Evolutionary conservation across 2,113 vertebrate genomes (phyloP), one percentile per base, ranked within the genome.

Genomic region (Anser cygnoides): DNA sequence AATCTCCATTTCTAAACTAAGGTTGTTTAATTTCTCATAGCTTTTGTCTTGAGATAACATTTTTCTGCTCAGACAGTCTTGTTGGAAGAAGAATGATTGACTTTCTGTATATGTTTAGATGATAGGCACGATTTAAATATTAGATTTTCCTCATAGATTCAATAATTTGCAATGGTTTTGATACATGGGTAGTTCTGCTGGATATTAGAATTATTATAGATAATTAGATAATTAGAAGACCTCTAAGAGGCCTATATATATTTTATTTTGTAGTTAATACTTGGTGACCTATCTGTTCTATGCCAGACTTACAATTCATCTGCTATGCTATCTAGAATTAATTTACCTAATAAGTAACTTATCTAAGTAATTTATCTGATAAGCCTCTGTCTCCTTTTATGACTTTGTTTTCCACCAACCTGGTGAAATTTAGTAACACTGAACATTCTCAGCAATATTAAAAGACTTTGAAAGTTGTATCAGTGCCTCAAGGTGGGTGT

Each of bases 41-140:
- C 63, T 95, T 93, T 89, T 90, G 62, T n/a, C 80, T 88, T 18
- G 33, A 71, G 79, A 87, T 95, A 22, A n/a, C 66, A 41, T 75
- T 96, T 97, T 94, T 84, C 63, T 92, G 41, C 78, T 78, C 75
- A 79, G 96, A 92, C 79, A 94, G 35, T 71, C 12, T 71, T 39
- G 37, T 90, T 14, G 20, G 68, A 70, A 62, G 57, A 57, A 78
- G 21, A 91, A 12, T 68, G 93, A 95, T 90, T 93, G 52, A 57
- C 25, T 95, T 96, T 66, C 57, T 19, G 21, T 43, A 13, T 2
- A 13, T 68, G 72, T 89, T 90, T 50, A 92, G 52, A 28, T 39
- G 73, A 63, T 75, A 67, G 11, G 15, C 67, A 26, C 58, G 43
- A n/a, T 75, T 62, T 59, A 87, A 93, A 39, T 29, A 66, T 59